Percentiles rank a stretch among this genome's conserved stretches.
Evolutionary conservation across 2,797 vertebrate species (phyloP).

Genomic region (Pristis pectinata): DNA sequence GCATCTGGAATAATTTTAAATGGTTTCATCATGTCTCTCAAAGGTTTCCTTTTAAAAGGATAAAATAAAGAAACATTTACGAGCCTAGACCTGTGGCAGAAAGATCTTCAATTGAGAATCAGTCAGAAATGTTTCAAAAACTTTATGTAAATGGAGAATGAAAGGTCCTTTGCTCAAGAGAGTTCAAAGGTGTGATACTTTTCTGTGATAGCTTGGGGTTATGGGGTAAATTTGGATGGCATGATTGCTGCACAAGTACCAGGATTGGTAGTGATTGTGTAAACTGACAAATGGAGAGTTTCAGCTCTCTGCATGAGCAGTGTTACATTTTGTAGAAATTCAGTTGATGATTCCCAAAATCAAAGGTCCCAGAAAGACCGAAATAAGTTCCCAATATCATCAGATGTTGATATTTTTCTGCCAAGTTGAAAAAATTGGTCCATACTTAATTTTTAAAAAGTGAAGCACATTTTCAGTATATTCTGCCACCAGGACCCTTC

Average conservation of each 20-base stretch:
- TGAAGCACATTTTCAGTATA: neutral
- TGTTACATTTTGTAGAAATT: neutral
- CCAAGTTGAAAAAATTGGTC: neutral
- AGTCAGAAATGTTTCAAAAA: neutral
- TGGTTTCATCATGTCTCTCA: neutral
- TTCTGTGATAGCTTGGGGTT: neutral
- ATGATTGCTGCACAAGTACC: neutral
- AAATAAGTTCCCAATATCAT: neutral
- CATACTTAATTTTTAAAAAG: neutral
- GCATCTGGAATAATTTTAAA: slow-evolving; percentile 1
- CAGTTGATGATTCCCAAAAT: neutral
- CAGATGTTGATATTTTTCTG: neutral
- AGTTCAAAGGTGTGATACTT: neutral
- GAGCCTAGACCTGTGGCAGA: neutral
- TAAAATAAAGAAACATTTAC: neutral
- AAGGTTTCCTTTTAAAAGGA: neutral
- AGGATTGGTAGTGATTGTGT: too few species aligned
- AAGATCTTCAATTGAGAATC: neutral
- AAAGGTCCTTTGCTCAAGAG: neutral
- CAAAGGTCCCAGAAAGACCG: neutral
- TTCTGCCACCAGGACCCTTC: too few species aligned
- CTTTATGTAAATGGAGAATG: neutral
- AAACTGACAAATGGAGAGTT: neutral
- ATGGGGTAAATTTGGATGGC: neutral
- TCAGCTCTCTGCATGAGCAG: neutral